phyloP scores from a whole-genome alignment of 2,888 invertebrate genomes.

The Cheilosia scutellata region DNA sequence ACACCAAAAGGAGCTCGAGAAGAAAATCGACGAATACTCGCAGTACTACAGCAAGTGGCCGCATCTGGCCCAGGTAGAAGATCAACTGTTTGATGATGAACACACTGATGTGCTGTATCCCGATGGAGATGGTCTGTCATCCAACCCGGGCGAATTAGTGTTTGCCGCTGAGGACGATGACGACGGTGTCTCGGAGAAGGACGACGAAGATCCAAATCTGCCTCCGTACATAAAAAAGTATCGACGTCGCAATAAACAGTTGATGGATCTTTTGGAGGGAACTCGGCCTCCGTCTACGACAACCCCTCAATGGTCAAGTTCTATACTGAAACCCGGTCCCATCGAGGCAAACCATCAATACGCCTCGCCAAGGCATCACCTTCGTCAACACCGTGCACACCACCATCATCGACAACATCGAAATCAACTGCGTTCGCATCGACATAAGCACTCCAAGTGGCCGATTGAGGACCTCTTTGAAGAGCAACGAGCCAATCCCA shows the following conservation, averaged over 20 bases:
- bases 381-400: slow-evolving; percentile 53
- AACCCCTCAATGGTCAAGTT: slow-evolving; percentile 78
- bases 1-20: slow-evolving; percentile 60
- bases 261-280: slow-evolving; percentile 82
- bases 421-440: slow-evolving; percentile 62
- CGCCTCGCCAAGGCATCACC: slow-evolving; percentile 24
- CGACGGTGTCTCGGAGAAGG: slow-evolving; percentile 78
- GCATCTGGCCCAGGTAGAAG: slow-evolving; percentile 82
- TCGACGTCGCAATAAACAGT: slow-evolving; percentile 83
- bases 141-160: slow-evolving; percentile 45
- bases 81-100: slow-evolving; percentile 78
- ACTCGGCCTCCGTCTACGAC: slow-evolving; percentile 80
- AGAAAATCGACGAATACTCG: slow-evolving; percentile 81
- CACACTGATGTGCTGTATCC: slow-evolving; percentile 54
- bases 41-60: slow-evolving; percentile 83
- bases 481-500: slow-evolving; percentile 78
- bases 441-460: slow-evolving; percentile 76
- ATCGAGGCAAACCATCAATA: slow-evolving; percentile 74
- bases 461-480: slow-evolving; percentile 81
- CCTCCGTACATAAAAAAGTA: slow-evolving; percentile 84
- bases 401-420: slow-evolving; percentile 65
- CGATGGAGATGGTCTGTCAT: slow-evolving; percentile 31
- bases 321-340: slow-evolving; percentile 79
- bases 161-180: slow-evolving; percentile 80
- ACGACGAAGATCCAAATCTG: slow-evolving; percentile 80